phyloP scores from a whole-genome alignment of 2,797 vertebrate genomes.

The Artibeus lituratus region DNA sequence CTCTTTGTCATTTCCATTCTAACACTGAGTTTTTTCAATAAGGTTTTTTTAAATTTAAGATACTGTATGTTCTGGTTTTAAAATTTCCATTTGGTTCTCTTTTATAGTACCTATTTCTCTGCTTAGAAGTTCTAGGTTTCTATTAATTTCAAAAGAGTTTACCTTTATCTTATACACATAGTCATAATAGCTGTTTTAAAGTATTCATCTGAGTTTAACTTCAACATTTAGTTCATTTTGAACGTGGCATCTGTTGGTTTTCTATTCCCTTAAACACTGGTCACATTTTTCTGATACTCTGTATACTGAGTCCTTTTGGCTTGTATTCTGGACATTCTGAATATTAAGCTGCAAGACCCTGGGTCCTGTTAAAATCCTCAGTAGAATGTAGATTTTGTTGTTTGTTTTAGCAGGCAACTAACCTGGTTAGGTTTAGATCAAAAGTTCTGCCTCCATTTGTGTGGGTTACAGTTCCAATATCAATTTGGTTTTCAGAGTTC shows the following conservation, averaged over 20 bases:
- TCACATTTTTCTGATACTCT: neutral
- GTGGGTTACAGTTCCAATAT: neutral
- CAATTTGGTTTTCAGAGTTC: neutral
- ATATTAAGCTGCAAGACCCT: neutral
- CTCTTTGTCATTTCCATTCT: neutral
- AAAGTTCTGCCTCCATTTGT: slow-evolving; percentile 15
- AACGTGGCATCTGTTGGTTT: neutral
- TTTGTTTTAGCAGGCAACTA: neutral
- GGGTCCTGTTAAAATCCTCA: neutral
- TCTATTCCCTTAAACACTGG: slow-evolving; percentile 10
- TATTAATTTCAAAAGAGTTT: slow-evolving; percentile 31
- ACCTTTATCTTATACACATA: neutral
- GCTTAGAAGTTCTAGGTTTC: neutral
- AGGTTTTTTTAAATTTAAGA: neutral
- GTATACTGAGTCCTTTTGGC: neutral
- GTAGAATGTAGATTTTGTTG: neutral
- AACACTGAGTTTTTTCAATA: neutral
- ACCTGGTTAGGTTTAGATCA: neutral
- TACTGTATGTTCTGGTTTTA: neutral
- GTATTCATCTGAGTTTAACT: slow-evolving; percentile 33
- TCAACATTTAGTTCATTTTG: neutral
- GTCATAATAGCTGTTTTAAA: neutral
- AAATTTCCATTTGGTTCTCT: neutral
- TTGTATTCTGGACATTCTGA: neutral
- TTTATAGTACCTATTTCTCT: slow-evolving; percentile 1